These are phyloP conservation scores for Mobula hypostoma DNA, from an alignment of 2,113 vertebrate genomes.

Conservation along the genomic window DNA sequence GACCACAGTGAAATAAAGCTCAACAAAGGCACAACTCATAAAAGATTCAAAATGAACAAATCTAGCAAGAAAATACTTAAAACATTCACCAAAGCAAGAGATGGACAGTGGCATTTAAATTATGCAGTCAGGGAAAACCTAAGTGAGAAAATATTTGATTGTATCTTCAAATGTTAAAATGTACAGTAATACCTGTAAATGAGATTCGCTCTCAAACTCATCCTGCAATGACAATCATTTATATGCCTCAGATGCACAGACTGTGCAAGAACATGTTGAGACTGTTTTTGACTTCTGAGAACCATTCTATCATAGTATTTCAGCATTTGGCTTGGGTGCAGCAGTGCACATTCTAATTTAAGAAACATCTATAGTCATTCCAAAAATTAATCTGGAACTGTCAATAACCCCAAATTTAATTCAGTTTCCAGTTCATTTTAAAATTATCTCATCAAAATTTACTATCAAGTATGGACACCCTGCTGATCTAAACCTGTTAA, in stretches of 20 bases:
- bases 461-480: neutral
- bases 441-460: slow-evolving; percentile 25
- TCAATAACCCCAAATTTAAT: slow-evolving; percentile 10
- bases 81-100: slow-evolving; percentile 5
- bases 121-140: neutral
- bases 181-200: neutral
- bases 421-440: slow-evolving; percentile 34
- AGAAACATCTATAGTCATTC: slow-evolving; percentile 8
- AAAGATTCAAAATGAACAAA: slow-evolving; percentile 18
- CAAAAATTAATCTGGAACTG: slow-evolving; percentile 1
- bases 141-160: slow-evolving; percentile 2
- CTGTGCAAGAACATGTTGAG: neutral
- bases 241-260: neutral
- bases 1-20: slow-evolving; percentile 6
- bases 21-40: slow-evolving; percentile 10
- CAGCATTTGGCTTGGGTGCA: neutral
- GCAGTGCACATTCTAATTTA: slow-evolving; percentile 18
- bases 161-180: slow-evolving; percentile 16
- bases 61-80: neutral
- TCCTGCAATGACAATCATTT: neutral
- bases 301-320: slow-evolving; percentile 1
- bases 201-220: neutral
- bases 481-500: slow-evolving; percentile 8
- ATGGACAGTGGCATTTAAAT: slow-evolving; percentile 5
- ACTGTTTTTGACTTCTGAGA: slow-evolving; percentile 5